phyloP scores from a whole-genome alignment of 1,140 invertebrate genomes.

The Neodiprion pinetum region DNA sequence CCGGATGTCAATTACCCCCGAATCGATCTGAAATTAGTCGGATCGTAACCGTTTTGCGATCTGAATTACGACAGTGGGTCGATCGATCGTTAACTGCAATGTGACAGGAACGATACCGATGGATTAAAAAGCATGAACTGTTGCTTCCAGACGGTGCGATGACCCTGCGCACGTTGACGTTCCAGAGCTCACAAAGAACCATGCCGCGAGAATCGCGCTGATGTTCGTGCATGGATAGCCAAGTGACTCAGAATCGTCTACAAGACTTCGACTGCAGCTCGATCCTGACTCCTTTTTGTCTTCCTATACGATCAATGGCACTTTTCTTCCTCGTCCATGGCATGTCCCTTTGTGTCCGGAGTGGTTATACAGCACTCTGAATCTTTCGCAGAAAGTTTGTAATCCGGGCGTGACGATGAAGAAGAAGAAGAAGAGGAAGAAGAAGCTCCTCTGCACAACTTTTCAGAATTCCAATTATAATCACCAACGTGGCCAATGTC shows the following conservation, averaged over 20 bases:
- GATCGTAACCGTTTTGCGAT: too few relatives aligned
- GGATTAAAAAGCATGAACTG: constrained; percentile 31
- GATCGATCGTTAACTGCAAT: background rate
- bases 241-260: background rate
- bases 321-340: background rate
- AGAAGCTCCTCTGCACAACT: too few relatives aligned
- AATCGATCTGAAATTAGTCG: too few relatives aligned
- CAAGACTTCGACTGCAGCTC: background rate
- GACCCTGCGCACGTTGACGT: constrained; percentile 26
- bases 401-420: too few relatives aligned
- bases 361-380: too few relatives aligned
- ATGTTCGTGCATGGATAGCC: background rate
- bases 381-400: too few relatives aligned
- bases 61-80: background rate
- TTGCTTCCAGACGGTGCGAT: constrained; percentile 28
- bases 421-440: too few relatives aligned
- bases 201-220: background rate
- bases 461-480: too few relatives aligned
- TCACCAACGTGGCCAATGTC: too few relatives aligned
- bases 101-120: background rate
- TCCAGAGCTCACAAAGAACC: background rate
- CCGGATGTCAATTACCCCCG: too few relatives aligned
- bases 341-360: too few relatives aligned
- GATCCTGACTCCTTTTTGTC: too few relatives aligned
- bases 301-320: background rate